Evolutionary conservation across 2,888 invertebrate species (phyloP), one percentile per base, ranked within the genome.

Genomic region (Heliconius erato): DNA sequence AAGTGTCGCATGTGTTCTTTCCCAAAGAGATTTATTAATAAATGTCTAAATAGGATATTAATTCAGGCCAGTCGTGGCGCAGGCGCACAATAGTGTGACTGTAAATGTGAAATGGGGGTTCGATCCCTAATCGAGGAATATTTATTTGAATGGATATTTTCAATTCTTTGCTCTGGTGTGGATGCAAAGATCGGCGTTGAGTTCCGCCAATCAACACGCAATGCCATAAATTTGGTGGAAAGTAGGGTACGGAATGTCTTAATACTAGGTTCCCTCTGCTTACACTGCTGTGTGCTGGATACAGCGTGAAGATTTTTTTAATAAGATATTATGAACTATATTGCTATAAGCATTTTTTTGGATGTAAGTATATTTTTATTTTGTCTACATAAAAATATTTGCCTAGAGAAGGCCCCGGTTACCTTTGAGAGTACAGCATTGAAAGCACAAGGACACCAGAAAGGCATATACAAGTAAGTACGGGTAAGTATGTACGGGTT

Each of bases 1-100:
- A 79, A 89, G 90, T 89, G 88, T 86, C 88, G 83, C 89, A 88
- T 79, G 82, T 85, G 85, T 35, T 69, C 32, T 71, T 85, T 85
- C 83, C 83, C 85, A 85, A 81, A 79, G 76, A 79, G 79, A 84
- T 84, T 82, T 82, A 74, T 59, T 80, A 83, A 82, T 82, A 83
- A 83, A 84, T 19, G n/a, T 78, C 14, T 44, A 26, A 40, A 44
- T 44, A 26, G n/a, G 11, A 44, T 16, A 71, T 28, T 26, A 65
- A 26, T 67, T n/a, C 26, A 26, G n/a, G 63, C 11, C 12, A n/a
- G n/a, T n/a, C 4, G 4, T 63, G 11, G 63, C n/a, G 11, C 63
- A 1, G 63, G 3, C n/a, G 63, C 11, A 63, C 3, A 12, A 63
- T 11, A 0, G 59, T 59, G n/a, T 59, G n/a, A 63, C 59, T 59